These are phyloP conservation scores for Lineus longissimus DNA, from an alignment of 1,140 invertebrate species.

Conservation along the genomic window DNA sequence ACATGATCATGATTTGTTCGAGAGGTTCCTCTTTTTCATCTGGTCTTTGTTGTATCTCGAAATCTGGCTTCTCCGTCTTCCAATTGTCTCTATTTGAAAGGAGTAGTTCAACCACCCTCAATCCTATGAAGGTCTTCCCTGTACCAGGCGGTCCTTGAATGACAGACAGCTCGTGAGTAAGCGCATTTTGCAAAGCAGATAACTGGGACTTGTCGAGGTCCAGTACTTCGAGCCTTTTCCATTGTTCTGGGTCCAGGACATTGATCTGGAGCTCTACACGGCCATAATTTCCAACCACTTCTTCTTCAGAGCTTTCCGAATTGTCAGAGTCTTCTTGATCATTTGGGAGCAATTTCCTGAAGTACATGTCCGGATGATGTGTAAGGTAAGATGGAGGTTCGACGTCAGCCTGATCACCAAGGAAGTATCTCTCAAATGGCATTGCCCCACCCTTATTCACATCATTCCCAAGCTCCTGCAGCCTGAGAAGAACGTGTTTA, in stretches of 20 bases:
- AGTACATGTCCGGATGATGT: no score
- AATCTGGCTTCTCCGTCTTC: no score
- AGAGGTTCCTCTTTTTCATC: neutral
- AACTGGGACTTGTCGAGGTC: constrained; percentile 45
- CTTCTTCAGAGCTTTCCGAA: no score
- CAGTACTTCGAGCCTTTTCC: constrained; percentile 16
- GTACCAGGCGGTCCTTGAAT: constrained; percentile 60
- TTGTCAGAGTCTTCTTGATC: no score
- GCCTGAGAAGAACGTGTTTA: constrained; percentile 38
- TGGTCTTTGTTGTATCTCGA: no score
- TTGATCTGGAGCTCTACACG: no score
- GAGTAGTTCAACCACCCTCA: neutral
- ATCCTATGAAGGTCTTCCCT: constrained; percentile 11
- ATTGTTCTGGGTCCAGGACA: neutral
- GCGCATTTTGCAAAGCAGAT: constrained; percentile 42
- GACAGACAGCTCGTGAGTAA: constrained; percentile 55
- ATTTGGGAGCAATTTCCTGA: no score
- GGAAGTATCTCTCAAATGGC: constrained; percentile 28
- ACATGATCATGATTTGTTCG: constrained; percentile 68
- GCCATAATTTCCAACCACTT: no score
- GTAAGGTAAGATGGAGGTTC: neutral
- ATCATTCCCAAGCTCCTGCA: constrained; percentile 31
- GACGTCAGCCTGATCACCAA: neutral
- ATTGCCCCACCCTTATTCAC: no score
- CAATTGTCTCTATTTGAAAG: neutral